Conservation (phyloP, 2,113 vertebrate genomes). For the Saguinus midas region DNA sequence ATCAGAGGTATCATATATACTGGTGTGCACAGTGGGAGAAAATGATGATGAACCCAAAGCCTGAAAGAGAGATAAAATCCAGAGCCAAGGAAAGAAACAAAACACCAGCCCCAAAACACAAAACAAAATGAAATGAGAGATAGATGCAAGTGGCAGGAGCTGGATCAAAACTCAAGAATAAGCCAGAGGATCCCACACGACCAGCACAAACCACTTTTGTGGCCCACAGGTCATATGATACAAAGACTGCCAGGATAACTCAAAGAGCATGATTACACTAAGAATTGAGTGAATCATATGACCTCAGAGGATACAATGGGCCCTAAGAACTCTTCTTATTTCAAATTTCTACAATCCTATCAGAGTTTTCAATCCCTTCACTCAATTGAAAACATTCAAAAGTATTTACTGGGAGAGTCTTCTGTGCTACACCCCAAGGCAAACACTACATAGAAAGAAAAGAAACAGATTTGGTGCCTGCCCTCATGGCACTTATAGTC, state of each 20-base stretch:
- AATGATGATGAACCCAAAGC: background rate
- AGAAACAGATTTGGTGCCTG: background rate
- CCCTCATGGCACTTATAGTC: background rate
- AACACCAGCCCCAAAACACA: background rate
- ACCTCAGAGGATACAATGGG: background rate
- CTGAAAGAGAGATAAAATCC: background rate
- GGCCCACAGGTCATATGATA: background rate
- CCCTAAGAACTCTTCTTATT: background rate
- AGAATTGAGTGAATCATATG: background rate
- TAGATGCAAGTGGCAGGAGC: background rate
- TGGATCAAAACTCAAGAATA: background rate
- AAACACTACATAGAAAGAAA: background rate
- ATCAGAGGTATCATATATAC: background rate
- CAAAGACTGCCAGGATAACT: background rate
- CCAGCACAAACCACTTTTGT: background rate
- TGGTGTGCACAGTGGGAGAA: background rate
- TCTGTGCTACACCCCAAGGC: background rate
- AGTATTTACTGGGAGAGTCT: background rate
- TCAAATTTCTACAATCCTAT: background rate
- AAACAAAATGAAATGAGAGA: background rate
- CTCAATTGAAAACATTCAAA: background rate
- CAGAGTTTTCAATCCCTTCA: background rate
- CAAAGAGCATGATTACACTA: background rate
- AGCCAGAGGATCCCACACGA: background rate
- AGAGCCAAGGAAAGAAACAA: slow-evolving; percentile 7